phyloP scores from a whole-genome alignment of 1,140 invertebrate species.

The Diabrotica virgifera region DNA sequence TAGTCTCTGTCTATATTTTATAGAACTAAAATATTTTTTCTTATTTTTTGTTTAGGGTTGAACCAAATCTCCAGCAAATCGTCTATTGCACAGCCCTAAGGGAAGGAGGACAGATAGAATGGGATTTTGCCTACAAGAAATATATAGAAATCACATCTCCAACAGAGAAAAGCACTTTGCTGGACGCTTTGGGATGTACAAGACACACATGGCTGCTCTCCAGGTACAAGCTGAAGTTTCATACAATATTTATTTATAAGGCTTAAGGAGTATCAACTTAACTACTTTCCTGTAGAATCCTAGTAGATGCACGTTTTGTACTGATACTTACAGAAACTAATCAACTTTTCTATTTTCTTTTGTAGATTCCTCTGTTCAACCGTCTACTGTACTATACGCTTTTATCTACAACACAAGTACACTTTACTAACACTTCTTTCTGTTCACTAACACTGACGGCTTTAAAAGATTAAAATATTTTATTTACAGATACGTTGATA shows the following conservation, averaged over 20 bases:
- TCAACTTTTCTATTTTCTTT: too few relatives aligned
- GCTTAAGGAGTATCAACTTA: too few relatives aligned
- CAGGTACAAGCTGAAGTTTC: constrained; percentile 45
- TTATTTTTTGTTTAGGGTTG: constrained; percentile 56
- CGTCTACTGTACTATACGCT: too few relatives aligned
- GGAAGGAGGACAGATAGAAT: constrained; percentile 69
- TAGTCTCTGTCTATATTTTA: too few relatives aligned
- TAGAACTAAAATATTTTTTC: background rate
- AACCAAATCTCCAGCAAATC: constrained; percentile 66
- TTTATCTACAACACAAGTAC: too few relatives aligned
- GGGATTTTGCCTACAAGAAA: constrained; percentile 74
- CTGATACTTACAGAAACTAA: too few relatives aligned
- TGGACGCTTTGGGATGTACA: constrained; percentile 69
- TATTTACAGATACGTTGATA: constrained; percentile 55
- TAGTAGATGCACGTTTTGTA: too few relatives aligned
- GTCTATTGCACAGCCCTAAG: constrained; percentile 79
- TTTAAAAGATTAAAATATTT: constrained; percentile 18
- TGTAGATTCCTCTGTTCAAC: too few relatives aligned
- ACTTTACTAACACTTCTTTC: background rate
- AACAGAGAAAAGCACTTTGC: constrained; percentile 62
- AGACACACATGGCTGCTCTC: constrained; percentile 72
- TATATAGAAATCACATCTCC: constrained; percentile 67
- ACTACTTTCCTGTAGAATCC: too few relatives aligned
- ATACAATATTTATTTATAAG: too few relatives aligned
- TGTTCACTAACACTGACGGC: constrained; percentile 9